Conservation (phyloP, 2,797 vertebrate species). For the Galagoides demidoff region DNA sequence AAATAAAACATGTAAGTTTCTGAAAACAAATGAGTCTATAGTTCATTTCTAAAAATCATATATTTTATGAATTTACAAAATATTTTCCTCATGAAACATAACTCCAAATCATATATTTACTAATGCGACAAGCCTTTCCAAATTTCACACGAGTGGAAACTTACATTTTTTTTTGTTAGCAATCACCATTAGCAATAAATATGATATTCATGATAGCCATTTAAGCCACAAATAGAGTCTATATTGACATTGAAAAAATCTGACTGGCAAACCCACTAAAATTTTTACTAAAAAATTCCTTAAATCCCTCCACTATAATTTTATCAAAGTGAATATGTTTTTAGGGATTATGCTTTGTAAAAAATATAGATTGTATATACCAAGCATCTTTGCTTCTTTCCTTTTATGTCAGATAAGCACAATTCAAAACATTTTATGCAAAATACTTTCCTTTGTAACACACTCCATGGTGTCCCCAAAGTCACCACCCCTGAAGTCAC, state of each 20-base stretch:
- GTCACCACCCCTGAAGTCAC: too few species aligned
- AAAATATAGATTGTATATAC: neutral
- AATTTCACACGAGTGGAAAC: slow-evolving; percentile 22
- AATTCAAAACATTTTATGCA: slow-evolving; percentile 27
- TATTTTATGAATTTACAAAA: neutral
- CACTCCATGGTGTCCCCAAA: neutral
- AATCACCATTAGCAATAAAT: neutral
- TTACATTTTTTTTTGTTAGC: neutral
- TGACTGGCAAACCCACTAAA: neutral
- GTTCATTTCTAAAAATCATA: slow-evolving; percentile 24
- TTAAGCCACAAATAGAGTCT: neutral
- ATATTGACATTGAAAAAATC: neutral
- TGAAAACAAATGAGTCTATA: neutral
- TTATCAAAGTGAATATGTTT: neutral
- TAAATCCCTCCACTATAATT: neutral
- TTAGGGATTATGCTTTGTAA: neutral
- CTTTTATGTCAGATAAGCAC: neutral
- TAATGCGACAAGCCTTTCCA: slow-evolving; percentile 30
- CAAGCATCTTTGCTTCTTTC: neutral
- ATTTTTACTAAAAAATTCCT: neutral
- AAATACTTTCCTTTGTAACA: neutral
- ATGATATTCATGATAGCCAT: slow-evolving; percentile 24
- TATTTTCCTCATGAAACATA: slow-evolving; percentile 3
- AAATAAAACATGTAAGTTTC: slow-evolving; percentile 20
- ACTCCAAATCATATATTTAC: neutral